Evolutionary conservation across 2,797 vertebrate species (phyloP).

Genomic region (Danionella dracula): DNA sequence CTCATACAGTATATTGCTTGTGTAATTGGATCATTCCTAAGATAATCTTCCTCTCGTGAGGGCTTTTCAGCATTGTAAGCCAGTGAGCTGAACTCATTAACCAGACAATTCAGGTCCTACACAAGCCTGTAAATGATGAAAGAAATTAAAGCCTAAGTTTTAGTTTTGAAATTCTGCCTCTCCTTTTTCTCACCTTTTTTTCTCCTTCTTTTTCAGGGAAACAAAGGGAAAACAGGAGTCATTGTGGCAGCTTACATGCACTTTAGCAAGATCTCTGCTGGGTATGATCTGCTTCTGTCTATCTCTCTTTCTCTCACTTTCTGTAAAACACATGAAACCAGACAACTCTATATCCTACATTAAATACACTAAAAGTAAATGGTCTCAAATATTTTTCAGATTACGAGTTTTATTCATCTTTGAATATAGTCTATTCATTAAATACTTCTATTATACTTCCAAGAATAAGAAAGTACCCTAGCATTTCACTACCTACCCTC

Average conservation of each 20-base stretch:
- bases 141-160: not conserved
- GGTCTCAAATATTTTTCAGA: too few species aligned
- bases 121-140: not conserved
- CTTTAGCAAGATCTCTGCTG: conserved; percentile 90
- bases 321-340: too few species aligned
- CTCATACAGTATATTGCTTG: not conserved
- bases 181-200: not conserved
- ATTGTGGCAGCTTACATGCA: conserved; percentile 91
- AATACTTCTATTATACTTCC: too few species aligned
- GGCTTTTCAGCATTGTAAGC: not conserved
- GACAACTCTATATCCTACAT: too few species aligned
- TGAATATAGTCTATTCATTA: too few species aligned
- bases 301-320: too few species aligned
- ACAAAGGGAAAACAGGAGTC: conserved; percentile 85
- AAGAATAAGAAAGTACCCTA: too few species aligned
- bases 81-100: not conserved
- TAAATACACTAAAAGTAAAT: too few species aligned
- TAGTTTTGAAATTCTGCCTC: not conserved
- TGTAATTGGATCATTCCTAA: not conserved
- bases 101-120: not conserved
- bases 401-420: too few species aligned
- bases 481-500: too few species aligned
- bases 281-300: conserved; percentile 56
- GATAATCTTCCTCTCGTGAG: not conserved
- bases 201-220: conserved; percentile 66